Evolutionary conservation across 2,797 vertebrate species (phyloP), one percentile per base, ranked within the genome.

Genomic region (Siniperca undulata): DNA sequence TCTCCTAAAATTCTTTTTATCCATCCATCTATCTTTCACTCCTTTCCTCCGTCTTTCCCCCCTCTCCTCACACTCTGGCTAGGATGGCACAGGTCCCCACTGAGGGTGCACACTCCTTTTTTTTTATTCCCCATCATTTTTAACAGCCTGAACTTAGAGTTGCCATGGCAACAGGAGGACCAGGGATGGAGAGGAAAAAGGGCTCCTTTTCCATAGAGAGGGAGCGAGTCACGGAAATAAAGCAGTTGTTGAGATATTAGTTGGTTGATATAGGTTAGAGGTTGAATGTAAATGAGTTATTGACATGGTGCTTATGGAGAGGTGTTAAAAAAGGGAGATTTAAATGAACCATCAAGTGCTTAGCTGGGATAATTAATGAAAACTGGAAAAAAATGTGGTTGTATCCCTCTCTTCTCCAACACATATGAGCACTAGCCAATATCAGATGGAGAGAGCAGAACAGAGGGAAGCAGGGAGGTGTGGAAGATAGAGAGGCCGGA

Each of bases 121-220:
- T 71, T 81, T 86, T 86, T 89, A 89, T 89, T 89, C 85, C 84
- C 84, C 74, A 93, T 94, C 90, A 92, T 95, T 95, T 95, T 92
- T 91, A 94, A 94, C 86, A 88, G 92, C 88, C 92, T 94, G 94
- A 95, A 95, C 93, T 94, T 96, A 94, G 88, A 90, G 93, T 96
- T 95, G 80, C 95, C 95, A 96, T 96, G 93, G 95, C 94, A 96
- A 96, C 96, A 94, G 82, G 85, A 90, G 91, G 93, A 93, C 90
- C 89, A 93, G 84, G 90, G 88, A 91, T 88, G 86, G 80, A 85
- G 84, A 78, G 95, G 93, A 94, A 92, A 87, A 89, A 83, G 87
- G 86, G 86, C 19, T 80, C 70, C 78, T 91, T 92, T 90, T 81
- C 81, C 83, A 83, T 22, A 74, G 84, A 91, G 80, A 88, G 74